Evolutionary conservation across 64 coral and sea anemone genomes (phyloP).

Genomic region (Orbicella faveolata): DNA sequence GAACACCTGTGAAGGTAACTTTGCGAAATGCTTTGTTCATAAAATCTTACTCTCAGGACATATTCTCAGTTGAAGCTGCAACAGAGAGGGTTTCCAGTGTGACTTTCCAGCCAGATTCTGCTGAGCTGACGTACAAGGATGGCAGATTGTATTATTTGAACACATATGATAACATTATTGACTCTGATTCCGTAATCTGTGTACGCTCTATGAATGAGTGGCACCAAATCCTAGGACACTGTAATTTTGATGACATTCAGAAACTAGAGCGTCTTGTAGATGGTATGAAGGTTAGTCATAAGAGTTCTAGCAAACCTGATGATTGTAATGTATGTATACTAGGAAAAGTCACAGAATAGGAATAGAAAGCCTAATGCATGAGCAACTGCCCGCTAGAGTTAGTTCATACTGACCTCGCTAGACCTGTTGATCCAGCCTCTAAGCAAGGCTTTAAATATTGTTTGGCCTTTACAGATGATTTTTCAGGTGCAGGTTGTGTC

Average conservation of each 20-base stretch:
- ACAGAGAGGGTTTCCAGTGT: conserved; percentile 59
- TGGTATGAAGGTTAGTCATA: conserved; percentile 45
- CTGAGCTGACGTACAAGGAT: conserved; percentile 57
- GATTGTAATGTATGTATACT: too few relatives aligned
- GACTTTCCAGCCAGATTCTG: conserved; percentile 46
- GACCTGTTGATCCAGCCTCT: conserved; percentile 40
- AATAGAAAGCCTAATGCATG: conserved; percentile 50
- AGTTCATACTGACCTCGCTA: conserved; percentile 47
- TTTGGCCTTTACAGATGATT: conserved; percentile 41
- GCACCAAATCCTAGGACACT: conserved; percentile 79
- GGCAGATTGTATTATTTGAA: neutral
- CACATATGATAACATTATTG: conserved; percentile 13
- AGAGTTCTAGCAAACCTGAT: too few relatives aligned
- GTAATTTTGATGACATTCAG: conserved; percentile 67
- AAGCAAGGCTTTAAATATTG: conserved; percentile 47
- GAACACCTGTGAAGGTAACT: neutral
- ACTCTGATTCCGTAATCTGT: conserved; percentile 56
- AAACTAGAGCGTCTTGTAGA: conserved; percentile 61
- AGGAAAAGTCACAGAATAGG: neutral
- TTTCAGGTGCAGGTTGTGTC: conserved; percentile 13
- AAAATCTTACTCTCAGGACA: conserved; percentile 36
- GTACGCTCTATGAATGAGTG: conserved; percentile 29
- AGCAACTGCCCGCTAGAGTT: conserved; percentile 45
- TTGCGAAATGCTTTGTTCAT: neutral
- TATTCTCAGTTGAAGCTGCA: conserved; percentile 76